Conservation (phyloP, 2,113 vertebrate genomes). For the Anoplopoma fimbria region DNA sequence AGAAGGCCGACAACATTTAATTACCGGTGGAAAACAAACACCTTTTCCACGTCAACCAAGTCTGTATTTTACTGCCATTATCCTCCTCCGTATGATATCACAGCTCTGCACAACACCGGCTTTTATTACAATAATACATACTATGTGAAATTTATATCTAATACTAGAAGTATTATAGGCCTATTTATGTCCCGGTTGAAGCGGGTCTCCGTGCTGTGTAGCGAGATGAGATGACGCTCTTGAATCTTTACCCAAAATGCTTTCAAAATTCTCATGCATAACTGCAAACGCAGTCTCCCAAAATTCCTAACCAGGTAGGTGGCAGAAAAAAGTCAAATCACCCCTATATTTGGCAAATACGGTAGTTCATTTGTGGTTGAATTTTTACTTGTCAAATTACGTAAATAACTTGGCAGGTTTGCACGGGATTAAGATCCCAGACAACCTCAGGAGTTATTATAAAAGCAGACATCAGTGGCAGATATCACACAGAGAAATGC, state of each 20-base stretch:
- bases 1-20: background rate
- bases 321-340: background rate
- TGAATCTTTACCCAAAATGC: background rate
- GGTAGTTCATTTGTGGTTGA: background rate
- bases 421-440: background rate
- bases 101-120: too few species aligned
- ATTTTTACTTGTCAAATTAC: background rate
- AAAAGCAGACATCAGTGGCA: background rate
- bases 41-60: too few species aligned
- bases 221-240: background rate
- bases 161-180: background rate
- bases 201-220: background rate
- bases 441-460: background rate
- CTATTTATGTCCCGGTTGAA: background rate
- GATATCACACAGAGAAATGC: background rate
- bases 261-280: background rate
- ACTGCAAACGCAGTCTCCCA: background rate
- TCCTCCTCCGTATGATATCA: background rate
- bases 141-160: background rate
- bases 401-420: background rate
- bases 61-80: background rate
- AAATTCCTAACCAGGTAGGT: background rate
- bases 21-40: background rate
- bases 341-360: too few species aligned
- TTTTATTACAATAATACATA: background rate